A percentile compares a stretch with the other conserved stretches of the same genome.
phyloP scores from a whole-genome alignment of 2,113 vertebrate genomes.

The Setophaga kirtlandii region DNA sequence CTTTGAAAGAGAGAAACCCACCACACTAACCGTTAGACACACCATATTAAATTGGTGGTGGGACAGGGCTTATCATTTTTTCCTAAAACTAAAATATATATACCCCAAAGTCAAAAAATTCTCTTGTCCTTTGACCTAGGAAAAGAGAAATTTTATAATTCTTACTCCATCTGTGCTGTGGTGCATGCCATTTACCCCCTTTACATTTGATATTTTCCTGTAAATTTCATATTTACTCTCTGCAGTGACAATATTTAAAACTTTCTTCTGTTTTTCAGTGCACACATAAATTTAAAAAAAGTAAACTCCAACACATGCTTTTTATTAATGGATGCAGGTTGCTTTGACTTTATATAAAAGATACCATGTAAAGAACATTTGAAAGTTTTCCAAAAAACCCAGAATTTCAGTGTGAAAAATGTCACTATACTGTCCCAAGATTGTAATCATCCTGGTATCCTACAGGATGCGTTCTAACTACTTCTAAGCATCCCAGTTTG shows the following conservation, averaged over 20 bases:
- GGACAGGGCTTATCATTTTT: neutral
- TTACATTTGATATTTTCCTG: neutral
- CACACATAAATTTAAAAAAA: neutral
- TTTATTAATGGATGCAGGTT: neutral
- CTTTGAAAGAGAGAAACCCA: neutral
- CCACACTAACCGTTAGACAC: neutral
- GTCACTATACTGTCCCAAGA: neutral
- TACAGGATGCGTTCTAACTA: neutral
- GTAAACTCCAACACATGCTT: fast-evolving
- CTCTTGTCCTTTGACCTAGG: neutral
- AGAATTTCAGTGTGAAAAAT: neutral
- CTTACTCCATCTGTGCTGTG: neutral
- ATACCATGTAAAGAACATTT: neutral
- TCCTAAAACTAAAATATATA: neutral
- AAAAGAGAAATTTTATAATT: neutral
- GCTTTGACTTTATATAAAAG: conserved; percentile 8
- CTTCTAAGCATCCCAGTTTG: neutral
- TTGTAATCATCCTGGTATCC: neutral
- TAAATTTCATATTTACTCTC: neutral
- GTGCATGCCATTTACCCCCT: neutral
- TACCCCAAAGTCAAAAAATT: neutral
- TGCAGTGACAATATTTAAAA: neutral
- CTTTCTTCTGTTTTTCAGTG: neutral
- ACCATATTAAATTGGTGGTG: neutral
- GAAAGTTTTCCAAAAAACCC: conserved; percentile 21